Conservation (phyloP, 2,113 vertebrate species). For the Halichoerus grypus region DNA sequence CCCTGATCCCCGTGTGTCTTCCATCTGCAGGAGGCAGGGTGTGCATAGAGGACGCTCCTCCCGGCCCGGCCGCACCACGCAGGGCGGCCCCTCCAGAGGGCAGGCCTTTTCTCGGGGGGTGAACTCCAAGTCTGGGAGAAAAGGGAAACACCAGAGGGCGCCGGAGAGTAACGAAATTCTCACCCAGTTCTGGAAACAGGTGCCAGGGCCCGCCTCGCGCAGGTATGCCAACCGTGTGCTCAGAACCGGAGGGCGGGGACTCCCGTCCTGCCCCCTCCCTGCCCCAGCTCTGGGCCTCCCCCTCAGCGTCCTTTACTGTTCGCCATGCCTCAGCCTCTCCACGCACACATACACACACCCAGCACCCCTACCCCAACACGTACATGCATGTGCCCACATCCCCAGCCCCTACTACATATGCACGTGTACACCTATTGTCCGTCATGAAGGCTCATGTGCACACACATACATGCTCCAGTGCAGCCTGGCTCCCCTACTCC, state of each 20-base stretch:
- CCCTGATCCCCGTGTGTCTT: background rate
- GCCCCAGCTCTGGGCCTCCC: background rate
- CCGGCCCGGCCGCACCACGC: fast-evolving
- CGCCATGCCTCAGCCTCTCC: background rate
- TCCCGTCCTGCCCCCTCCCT: background rate
- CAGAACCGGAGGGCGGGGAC: background rate
- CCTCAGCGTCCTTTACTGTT: background rate
- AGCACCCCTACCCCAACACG: background rate
- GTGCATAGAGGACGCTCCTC: background rate
- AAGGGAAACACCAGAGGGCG: background rate
- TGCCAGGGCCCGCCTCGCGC: background rate
- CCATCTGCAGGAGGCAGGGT: background rate
- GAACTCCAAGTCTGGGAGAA: background rate
- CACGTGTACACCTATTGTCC: too few relatives aligned
- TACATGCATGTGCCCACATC: background rate
- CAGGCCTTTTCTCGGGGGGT: background rate
- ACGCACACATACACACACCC: background rate
- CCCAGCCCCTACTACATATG: background rate
- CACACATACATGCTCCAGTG: background rate
- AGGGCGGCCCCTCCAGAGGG: fast-evolving
- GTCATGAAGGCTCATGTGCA: background rate
- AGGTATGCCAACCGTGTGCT: background rate
- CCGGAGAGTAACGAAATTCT: background rate
- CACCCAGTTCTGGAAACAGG: background rate
- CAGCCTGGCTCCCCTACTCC: background rate